A percentile compares a stretch with the other conserved stretches of the same genome.
These are phyloP conservation scores for Euura lappo DNA, from an alignment of 1,140 invertebrate species.

Conservation along the genomic window DNA sequence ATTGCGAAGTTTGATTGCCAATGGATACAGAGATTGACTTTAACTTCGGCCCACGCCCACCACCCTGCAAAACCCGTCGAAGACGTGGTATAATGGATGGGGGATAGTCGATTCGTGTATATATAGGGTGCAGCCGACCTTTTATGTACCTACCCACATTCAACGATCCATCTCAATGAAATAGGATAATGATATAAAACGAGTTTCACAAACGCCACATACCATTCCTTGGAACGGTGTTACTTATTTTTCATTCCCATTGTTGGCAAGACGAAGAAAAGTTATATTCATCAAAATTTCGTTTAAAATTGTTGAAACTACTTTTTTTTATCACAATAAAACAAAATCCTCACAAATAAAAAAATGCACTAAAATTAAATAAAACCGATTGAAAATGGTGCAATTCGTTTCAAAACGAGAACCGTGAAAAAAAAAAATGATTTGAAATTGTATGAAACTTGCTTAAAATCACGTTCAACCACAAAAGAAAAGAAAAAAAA, in stretches of 20 bases:
- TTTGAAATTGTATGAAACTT: no score
- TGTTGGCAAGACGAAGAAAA: background rate
- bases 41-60: background rate
- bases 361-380: no score
- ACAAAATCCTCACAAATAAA: no score
- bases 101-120: background rate
- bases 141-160: background rate
- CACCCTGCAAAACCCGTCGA: background rate
- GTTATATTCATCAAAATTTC: background rate
- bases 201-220: background rate
- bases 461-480: no score
- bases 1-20: background rate
- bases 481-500: no score
- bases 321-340: background rate
- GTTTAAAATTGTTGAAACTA: background rate
- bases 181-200: background rate
- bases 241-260: background rate
- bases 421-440: no score
- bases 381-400: background rate
- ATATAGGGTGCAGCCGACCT: background rate
- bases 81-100: background rate
- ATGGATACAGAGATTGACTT: background rate
- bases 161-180: background rate
- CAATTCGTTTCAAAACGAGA: no score
- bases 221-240: no score